phyloP scores from a whole-genome alignment of 2,888 invertebrate genomes.

The Drosophila recens region DNA sequence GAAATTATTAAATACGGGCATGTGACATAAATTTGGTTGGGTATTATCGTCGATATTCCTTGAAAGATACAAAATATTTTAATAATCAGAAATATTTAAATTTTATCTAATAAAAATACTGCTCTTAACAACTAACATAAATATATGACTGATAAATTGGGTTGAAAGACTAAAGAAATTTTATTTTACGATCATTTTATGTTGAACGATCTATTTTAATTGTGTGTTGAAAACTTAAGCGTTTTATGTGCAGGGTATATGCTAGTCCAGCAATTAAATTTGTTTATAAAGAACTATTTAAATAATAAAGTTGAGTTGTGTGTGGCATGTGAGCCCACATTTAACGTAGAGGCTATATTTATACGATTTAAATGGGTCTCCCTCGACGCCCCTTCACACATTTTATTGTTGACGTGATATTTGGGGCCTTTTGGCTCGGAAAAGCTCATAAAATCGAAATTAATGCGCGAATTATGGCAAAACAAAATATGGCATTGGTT shows the following conservation, averaged over 20 bases:
- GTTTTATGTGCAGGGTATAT: constrained; percentile 1
- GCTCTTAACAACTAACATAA: not conserved
- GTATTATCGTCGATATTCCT: not conserved
- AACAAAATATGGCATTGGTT: constrained; percentile 52
- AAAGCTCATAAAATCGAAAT: constrained; percentile 52
- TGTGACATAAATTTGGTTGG: constrained; percentile 2
- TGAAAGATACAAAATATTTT: not conserved
- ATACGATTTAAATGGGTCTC: constrained; percentile 45
- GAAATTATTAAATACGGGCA: constrained; percentile 17
- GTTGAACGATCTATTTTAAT: not conserved
- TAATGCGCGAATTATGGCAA: constrained; percentile 57
- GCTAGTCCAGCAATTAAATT: not conserved
- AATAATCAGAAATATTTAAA: not conserved
- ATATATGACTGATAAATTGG: not conserved
- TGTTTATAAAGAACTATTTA: constrained; percentile 5
- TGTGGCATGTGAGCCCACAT: constrained; percentile 1
- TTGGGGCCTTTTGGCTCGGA: constrained; percentile 16
- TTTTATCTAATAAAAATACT: not conserved
- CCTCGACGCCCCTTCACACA: constrained; percentile 36
- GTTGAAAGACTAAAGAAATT: not conserved
- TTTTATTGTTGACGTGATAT: constrained; percentile 57
- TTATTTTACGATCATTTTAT: not conserved
- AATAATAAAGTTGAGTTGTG: constrained; percentile 28
- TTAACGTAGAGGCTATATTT: constrained; percentile 30
- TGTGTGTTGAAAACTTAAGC: not conserved